These are phyloP conservation scores for Peromyscus melanophrys DNA, from an alignment of 2,797 vertebrate species.

Conservation along the genomic window DNA sequence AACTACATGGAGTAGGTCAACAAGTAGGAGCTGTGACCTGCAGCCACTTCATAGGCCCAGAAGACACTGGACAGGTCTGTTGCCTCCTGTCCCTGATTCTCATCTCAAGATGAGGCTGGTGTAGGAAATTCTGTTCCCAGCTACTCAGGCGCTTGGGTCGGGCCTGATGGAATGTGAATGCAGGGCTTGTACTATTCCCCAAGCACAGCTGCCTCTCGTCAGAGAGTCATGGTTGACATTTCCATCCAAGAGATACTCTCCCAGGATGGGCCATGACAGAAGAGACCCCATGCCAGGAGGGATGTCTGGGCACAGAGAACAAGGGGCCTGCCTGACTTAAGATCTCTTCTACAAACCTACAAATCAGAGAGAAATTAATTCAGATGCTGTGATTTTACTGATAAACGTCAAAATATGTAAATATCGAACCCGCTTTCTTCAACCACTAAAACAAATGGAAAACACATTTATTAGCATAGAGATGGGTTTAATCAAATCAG, in stretches of 20 bases:
- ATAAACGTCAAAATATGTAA: slow-evolving; percentile 90
- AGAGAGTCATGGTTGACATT: rapidly evolving
- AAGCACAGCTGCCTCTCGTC: neutral
- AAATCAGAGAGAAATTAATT: slow-evolving; percentile 88
- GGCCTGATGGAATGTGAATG: neutral
- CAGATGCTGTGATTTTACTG: slow-evolving; percentile 87
- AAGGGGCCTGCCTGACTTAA: slow-evolving; percentile 68
- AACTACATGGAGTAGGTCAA: neutral
- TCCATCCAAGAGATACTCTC: too few relatives aligned
- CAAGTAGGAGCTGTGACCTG: neutral
- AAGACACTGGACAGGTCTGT: neutral
- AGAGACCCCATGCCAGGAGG: neutral
- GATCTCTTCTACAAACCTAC: slow-evolving; percentile 66
- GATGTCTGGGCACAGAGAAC: too few relatives aligned
- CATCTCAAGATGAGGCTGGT: neutral
- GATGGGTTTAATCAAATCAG: slow-evolving; percentile 95
- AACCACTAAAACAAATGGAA: slow-evolving; percentile 92
- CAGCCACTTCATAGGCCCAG: too few relatives aligned
- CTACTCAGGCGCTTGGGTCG: neutral
- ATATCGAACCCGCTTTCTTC: slow-evolving; percentile 88
- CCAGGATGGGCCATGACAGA: neutral
- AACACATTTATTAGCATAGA: slow-evolving; percentile 95
- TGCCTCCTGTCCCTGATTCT: neutral
- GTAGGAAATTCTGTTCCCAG: neutral
- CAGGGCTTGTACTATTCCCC: neutral